Evolutionary conservation across 64 coral and sea anemone genomes (phyloP), one percentile per base, ranked within the genome.

Genomic region (Pachyseris speciosa): DNA sequence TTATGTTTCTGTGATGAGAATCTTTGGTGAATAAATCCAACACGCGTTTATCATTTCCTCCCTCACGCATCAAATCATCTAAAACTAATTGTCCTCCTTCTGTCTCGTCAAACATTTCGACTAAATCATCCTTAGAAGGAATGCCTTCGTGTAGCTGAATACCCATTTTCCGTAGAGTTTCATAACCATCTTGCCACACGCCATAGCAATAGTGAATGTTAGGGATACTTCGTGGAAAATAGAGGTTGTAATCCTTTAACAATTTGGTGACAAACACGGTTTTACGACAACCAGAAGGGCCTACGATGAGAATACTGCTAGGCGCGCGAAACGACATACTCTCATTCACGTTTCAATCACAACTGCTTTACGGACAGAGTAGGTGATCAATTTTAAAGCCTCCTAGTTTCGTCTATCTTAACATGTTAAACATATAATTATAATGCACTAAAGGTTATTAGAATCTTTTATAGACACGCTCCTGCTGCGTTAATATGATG

Each of bases 1-100:
- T 69, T 5, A 91, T 91, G 33, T 67, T 40, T n/a, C 24, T 20
- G 24, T 91, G 89, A 72, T 91, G 89, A 27, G 42, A 91, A 16
- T 50, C 12, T 52, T 57, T 50, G 11, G 89, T 91, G 2, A 91
- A 43, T 3, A 91, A 4, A 53, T 83, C 89, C 20, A 32, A 33
- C 5, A 91, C 34, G 1, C 26, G 28, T 55, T 58, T 32, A n/a
- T 83, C 45, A 7, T 72, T 84, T 24, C 52, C 24, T 15, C 72
- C 75, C 22, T 51, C 19, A 0, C 7, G 20, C 89, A 83, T 91
- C 5, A 91, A 43, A 43, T 91, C 89, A 15, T 91, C 89, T 1
- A 91, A 4, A 7, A 91, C 32, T 10, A 83, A 37, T 0, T 63
- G 17, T 1, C 78, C 78, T 37, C 78, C 53, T 7, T 59, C 9